Conservation (phyloP, 2,888 invertebrate species). For the Eupithecia insigniata region DNA sequence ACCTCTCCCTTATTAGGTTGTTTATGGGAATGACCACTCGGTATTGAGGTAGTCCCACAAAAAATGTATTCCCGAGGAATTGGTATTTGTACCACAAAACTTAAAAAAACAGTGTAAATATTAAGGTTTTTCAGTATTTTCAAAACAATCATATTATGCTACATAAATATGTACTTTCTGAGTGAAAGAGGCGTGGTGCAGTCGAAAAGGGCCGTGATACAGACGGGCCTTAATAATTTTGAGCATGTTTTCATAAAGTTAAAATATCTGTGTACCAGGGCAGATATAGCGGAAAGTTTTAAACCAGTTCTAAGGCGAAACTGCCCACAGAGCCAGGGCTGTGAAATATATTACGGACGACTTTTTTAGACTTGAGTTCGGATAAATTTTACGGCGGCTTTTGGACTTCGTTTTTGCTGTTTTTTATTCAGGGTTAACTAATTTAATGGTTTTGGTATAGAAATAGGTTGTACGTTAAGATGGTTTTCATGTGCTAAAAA, state of each 20-base stretch:
- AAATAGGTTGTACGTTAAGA: neutral
- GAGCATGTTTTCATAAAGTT: slow-evolving; percentile 43
- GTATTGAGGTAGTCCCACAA: too few relatives aligned
- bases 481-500: neutral
- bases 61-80: too few relatives aligned
- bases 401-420: neutral
- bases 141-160: too few relatives aligned
- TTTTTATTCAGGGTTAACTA: neutral
- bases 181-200: neutral
- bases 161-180: too few relatives aligned
- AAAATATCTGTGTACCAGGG: slow-evolving; percentile 40
- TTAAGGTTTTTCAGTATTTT: too few relatives aligned
- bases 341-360: neutral
- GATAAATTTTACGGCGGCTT: neutral
- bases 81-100: too few relatives aligned
- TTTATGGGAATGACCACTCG: too few relatives aligned
- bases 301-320: slow-evolving; percentile 25
- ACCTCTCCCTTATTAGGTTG: too few relatives aligned
- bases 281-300: slow-evolving; percentile 27
- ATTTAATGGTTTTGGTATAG: neutral
- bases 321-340: slow-evolving; percentile 3
- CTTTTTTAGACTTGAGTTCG: neutral
- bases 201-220: slow-evolving; percentile 20
- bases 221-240: slow-evolving; percentile 34
- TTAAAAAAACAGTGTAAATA: too few relatives aligned